Evolutionary conservation across 1,140 invertebrate genomes (phyloP).

Genomic region (Pseudomyrmex pallidus): DNA sequence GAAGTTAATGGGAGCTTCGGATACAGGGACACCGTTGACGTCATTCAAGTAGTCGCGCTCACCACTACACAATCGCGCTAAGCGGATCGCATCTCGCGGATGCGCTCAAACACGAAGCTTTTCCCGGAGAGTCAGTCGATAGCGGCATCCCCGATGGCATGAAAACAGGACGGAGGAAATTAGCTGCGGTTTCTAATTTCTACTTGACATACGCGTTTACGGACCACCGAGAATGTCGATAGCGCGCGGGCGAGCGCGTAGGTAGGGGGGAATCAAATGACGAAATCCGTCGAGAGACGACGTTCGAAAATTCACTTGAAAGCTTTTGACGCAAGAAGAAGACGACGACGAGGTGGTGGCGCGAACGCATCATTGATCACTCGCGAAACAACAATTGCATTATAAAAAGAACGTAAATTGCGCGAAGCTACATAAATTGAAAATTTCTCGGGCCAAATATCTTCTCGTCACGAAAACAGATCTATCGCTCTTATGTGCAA

Average conservation of each 20-base stretch:
- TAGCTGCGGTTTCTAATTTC: conserved; percentile 55
- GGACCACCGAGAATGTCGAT: conserved; percentile 32
- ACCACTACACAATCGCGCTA: conserved; percentile 35
- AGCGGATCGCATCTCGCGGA: conserved; percentile 44
- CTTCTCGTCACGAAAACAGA: conserved; percentile 27
- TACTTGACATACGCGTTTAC: conserved; percentile 22
- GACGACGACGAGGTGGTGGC: neutral
- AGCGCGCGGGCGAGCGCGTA: conserved; percentile 15
- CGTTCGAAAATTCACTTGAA: neutral
- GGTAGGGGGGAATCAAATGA: neutral
- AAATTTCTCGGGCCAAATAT: conserved; percentile 45
- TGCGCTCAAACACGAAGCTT: conserved; percentile 11
- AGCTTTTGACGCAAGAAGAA: conserved; percentile 16
- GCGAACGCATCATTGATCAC: neutral
- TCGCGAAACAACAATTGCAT: neutral
- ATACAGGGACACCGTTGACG: conserved; percentile 66
- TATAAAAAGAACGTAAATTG: conserved; percentile 6
- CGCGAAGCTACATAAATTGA: conserved; percentile 39
- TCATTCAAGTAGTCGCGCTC: conserved; percentile 50
- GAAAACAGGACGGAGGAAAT: conserved; percentile 47
- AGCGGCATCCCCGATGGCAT: conserved; percentile 26
- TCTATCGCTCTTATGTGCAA: neutral
- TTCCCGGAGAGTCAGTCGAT: conserved; percentile 42
- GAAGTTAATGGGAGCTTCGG: conserved; percentile 59
- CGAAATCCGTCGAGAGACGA: conserved; percentile 25